A percentile compares a stretch with the other conserved stretches of the same genome.
Conservation (phyloP, 2,888 invertebrate genomes). For the Orthonevra nobilis region DNA sequence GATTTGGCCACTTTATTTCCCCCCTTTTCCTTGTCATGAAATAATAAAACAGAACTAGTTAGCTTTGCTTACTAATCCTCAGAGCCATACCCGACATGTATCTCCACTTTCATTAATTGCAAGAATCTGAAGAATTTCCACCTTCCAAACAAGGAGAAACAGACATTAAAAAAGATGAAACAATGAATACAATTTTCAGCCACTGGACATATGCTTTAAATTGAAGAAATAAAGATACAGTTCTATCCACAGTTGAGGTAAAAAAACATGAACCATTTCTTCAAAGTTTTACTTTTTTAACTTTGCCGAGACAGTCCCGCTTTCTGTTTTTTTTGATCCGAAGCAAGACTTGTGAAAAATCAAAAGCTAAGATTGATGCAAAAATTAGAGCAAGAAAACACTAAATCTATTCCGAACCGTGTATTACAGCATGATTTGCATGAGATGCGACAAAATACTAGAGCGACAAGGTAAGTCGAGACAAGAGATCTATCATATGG, state of each 20-base stretch:
- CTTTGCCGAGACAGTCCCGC: not conserved
- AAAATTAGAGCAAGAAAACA: no score
- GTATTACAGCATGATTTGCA: no score
- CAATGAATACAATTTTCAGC: constrained; percentile 42
- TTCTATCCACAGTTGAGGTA: constrained; percentile 1
- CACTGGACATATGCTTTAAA: constrained; percentile 46
- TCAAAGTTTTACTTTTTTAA: no score
- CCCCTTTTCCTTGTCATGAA: no score
- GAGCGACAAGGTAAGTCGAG: no score
- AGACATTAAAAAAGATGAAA: constrained; percentile 52
- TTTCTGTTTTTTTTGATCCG: not conserved
- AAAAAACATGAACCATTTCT: no score
- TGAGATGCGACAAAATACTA: no score
- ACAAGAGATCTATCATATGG: no score
- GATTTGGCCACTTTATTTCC: no score
- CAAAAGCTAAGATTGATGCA: no score
- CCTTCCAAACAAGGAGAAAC: constrained; percentile 20
- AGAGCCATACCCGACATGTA: not conserved
- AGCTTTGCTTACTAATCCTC: constrained; percentile 9
- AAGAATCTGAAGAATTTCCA: constrained; percentile 13
- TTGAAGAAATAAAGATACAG: constrained; percentile 14
- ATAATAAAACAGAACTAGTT: not conserved
- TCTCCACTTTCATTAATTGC: constrained; percentile 6
- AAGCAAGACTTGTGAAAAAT: no score
- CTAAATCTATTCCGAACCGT: no score